Evolutionary conservation across 2,888 invertebrate genomes (phyloP).

Genomic region (Bembecia ichneumoniformis): DNA sequence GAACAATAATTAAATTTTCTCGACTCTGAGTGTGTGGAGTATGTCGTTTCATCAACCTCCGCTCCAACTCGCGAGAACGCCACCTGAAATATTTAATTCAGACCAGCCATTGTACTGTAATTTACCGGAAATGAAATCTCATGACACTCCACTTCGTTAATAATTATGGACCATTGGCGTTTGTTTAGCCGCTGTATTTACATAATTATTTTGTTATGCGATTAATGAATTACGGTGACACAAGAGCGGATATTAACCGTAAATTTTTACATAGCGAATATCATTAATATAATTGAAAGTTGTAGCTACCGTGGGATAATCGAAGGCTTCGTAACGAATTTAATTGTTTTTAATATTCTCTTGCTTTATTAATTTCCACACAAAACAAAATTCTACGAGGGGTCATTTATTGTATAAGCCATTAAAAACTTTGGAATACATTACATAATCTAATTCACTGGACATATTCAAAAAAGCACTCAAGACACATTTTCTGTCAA

Average conservation of each 20-base stretch:
- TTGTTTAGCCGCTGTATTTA: neutral
- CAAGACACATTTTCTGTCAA: no score
- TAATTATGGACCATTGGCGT: neutral
- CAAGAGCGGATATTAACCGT: no score
- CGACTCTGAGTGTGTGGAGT: conserved; percentile 48
- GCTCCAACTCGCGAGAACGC: conserved; percentile 47
- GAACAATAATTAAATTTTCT: conserved; percentile 67
- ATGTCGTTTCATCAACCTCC: conserved; percentile 59
- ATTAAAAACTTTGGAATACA: no score
- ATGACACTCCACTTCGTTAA: conserved; percentile 17
- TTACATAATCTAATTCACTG: no score
- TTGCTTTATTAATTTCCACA: no score
- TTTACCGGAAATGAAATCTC: conserved; percentile 52
- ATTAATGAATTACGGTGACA: neutral
- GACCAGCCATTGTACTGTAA: conserved; percentile 39
- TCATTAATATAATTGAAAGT: neutral
- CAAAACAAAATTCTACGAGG: no score
- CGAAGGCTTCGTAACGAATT: neutral
- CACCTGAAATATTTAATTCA: conserved; percentile 63
- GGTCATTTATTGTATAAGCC: no score
- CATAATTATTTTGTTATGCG: neutral
- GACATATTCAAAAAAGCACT: no score
- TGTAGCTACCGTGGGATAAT: neutral
- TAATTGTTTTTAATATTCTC: no score
- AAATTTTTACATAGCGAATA: no score